Conservation (phyloP, 2,888 invertebrate species). For the Marronus borbonicus region DNA sequence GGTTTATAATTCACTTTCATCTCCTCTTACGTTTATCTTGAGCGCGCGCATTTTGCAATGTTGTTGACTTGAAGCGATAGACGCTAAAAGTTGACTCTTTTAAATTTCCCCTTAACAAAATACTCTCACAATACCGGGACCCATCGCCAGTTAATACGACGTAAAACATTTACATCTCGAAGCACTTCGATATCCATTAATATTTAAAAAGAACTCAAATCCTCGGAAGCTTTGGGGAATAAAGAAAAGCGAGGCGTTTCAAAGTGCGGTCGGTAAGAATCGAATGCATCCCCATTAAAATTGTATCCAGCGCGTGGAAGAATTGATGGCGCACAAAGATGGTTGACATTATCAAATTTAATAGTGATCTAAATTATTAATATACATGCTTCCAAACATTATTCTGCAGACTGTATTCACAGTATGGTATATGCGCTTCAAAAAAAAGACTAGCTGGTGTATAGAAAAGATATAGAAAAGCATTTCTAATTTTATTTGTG, state of each 20-base stretch:
- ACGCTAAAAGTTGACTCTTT: constrained; percentile 9
- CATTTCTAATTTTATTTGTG: no score
- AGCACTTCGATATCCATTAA: constrained; percentile 26
- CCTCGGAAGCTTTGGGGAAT: background rate
- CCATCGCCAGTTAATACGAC: constrained; percentile 18
- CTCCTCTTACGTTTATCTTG: background rate
- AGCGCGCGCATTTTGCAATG: background rate
- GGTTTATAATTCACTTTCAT: no score
- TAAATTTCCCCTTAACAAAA: background rate
- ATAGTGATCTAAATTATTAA: no score
- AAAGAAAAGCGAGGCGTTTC: constrained; percentile 3
- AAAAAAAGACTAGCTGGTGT: no score
- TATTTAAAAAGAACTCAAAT: constrained; percentile 31
- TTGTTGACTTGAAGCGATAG: background rate
- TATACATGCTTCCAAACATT: no score
- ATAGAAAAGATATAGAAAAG: no score
- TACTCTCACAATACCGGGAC: background rate
- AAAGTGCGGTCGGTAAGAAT: background rate
- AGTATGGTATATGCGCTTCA: no score
- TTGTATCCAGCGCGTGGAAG: no score
- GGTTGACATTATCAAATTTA: no score
- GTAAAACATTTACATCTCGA: constrained; percentile 31
- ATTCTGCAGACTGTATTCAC: no score
- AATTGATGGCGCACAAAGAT: no score
- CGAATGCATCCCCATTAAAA: constrained; percentile 1